These are phyloP conservation scores for Hymenopus coronatus DNA, from an alignment of 2,888 invertebrate species.

Conservation along the genomic window DNA sequence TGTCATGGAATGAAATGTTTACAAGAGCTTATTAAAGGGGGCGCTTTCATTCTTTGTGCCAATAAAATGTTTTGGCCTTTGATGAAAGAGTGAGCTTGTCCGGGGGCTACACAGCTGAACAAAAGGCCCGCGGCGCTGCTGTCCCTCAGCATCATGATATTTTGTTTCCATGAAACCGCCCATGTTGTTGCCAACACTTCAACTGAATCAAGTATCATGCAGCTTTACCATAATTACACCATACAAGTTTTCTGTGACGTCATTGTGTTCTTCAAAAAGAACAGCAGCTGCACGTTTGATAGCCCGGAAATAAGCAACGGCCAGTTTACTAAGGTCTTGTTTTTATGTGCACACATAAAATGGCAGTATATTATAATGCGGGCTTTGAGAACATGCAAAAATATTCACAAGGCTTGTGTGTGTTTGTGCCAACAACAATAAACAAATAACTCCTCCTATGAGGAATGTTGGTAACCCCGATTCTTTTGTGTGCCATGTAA, in stretches of 20 bases:
- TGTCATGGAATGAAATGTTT: neutral
- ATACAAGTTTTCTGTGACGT: neutral
- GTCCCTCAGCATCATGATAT: neutral
- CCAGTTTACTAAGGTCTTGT: neutral
- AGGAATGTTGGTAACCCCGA: neutral
- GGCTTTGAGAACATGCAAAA: neutral
- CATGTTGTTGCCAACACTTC: neutral
- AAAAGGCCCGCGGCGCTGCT: neutral
- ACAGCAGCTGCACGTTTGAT: neutral
- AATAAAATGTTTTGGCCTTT: neutral
- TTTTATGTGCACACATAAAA: neutral
- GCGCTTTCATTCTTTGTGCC: neutral
- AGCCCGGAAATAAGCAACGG: neutral
- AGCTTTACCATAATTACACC: neutral
- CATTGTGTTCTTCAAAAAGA: neutral
- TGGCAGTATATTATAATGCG: neutral
- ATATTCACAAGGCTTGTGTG: neutral
- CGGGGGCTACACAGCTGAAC: neutral
- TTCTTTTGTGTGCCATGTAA: neutral
- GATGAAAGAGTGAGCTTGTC: neutral
- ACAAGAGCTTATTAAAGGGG: neutral
- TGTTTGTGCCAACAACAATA: neutral
- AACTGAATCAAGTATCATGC: neutral
- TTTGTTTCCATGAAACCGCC: neutral
- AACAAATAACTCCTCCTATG: neutral